Evolutionary conservation across 2,797 vertebrate species (phyloP), one percentile per base, ranked within the genome.

Genomic region (Fistularia commersonii): DNA sequence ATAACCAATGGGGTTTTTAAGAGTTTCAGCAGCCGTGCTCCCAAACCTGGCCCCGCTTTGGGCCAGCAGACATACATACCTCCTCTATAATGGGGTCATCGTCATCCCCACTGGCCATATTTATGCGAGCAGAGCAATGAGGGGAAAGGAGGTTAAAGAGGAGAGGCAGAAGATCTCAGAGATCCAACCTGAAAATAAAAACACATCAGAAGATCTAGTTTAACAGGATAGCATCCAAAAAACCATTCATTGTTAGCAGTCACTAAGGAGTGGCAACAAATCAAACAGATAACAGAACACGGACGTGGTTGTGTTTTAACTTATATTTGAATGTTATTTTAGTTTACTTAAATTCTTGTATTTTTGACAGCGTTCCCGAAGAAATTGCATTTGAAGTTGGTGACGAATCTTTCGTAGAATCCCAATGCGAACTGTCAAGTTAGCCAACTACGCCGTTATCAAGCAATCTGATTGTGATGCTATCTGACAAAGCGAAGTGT

Each of bases 81-180:
- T 99, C 97, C 79, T 98, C 94, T 92, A 99, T 91, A 75, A 99
- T 92, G 57, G 96, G 97, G 84, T 98, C 96, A 74, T 98, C 95
- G 66, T 98, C 95, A 66, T 99, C 96, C 84, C 95, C 94, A 81
- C 94, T 98, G 87, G 95, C 95, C 97, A 99, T 99, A 77, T 80
- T 95, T 81, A 83, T 73, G 48, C 36, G 46, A 76, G 57, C 72
- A 67, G 61, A 81, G 62, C 33, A 55, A 53, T 68, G 44, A 72
- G 61, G 42, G 62, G 40, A 61, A 57, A 57, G 13, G 49, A 54
- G 48, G 46, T 5, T 48, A 58, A 64, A 40, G 51, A 50, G 40
- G 50, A 48, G 39, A 66, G 66, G 66, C 72, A 72, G 79, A 57
- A 74, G 76, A 72, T 79, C 69, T 64, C 61, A 66, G 48, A 72